Conservation (phyloP, 2,113 vertebrate genomes). For the Leucopsar rothschildi region DNA sequence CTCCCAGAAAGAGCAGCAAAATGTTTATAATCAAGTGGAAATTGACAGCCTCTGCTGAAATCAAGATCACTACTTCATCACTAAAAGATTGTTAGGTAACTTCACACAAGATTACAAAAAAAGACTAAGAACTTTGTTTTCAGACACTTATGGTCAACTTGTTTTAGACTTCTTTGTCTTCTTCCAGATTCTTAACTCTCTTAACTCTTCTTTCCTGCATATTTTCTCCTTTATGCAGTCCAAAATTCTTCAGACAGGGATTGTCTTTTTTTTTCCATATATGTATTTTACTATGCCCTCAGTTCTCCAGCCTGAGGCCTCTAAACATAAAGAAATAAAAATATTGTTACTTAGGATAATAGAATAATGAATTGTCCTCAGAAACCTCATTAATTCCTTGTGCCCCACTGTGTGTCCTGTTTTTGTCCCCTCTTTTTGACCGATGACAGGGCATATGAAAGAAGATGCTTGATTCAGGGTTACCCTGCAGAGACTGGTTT, state of each 20-base stretch:
- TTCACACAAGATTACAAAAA: background rate
- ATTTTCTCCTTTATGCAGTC: background rate
- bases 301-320: background rate
- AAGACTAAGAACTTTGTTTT: background rate
- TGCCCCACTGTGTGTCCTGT: constrained; percentile 7
- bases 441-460: background rate
- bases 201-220: background rate
- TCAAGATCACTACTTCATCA: background rate
- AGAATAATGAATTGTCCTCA: constrained; percentile 2
- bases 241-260: background rate
- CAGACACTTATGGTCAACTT: background rate
- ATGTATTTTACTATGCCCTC: constrained; percentile 8
- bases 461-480: constrained; percentile 8
- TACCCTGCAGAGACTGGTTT: constrained; percentile 30
- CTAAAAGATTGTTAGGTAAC: background rate
- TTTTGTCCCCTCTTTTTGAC: constrained; percentile 14
- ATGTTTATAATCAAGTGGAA: background rate
- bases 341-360: constrained; percentile 40
- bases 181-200: background rate
- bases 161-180: background rate
- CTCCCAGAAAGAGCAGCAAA: background rate
- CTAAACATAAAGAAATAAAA: constrained; percentile 14
- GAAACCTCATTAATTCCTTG: constrained; percentile 10
- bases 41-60: background rate
- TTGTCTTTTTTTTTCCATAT: background rate